Percentiles rank a stretch among this genome's conserved stretches.
phyloP scores from a whole-genome alignment of 2,113 vertebrate genomes.

The Psophia crepitans region DNA sequence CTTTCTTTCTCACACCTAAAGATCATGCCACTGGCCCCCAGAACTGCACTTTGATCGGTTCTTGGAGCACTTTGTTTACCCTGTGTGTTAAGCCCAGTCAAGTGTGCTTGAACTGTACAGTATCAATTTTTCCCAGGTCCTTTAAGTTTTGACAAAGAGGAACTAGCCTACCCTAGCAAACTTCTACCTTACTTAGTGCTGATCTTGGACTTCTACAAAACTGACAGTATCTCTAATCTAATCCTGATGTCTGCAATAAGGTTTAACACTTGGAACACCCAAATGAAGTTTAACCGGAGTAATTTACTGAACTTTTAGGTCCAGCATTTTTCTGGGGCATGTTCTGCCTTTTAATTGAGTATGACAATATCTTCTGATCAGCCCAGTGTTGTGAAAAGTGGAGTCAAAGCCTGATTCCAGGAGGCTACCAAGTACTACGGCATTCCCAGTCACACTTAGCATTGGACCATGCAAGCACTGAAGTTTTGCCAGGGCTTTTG shows the following conservation, averaged over 20 bases:
- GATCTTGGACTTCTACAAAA: slow-evolving; percentile 3
- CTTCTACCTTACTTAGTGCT: background rate
- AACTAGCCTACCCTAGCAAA: background rate
- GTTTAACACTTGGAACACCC: slow-evolving; percentile 33
- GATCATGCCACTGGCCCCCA: slow-evolving; percentile 58
- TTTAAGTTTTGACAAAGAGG: background rate
- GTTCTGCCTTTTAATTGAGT: slow-evolving; percentile 7
- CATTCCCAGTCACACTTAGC: background rate
- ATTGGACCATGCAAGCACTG: background rate
- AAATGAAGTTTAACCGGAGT: background rate
- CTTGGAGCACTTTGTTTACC: slow-evolving; percentile 63
- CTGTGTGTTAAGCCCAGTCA: slow-evolving; percentile 60
- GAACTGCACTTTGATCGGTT: slow-evolving; percentile 22
- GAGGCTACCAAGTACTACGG: background rate
- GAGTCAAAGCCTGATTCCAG: background rate
- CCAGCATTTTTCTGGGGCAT: background rate
- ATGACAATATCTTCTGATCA: slow-evolving; percentile 30
- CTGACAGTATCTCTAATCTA: slow-evolving; percentile 45
- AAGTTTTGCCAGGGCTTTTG: background rate
- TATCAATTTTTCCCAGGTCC: slow-evolving; percentile 21
- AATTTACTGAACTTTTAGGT: slow-evolving; percentile 45
- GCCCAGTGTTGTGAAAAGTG: background rate
- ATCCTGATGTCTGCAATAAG: slow-evolving; percentile 34
- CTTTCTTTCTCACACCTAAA: slow-evolving; percentile 73
- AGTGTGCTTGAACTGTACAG: slow-evolving; percentile 42